These are phyloP conservation scores for Sebastes kiyomatsui DNA, from an alignment of 2,797 vertebrate species.

Conservation along the genomic window DNA sequence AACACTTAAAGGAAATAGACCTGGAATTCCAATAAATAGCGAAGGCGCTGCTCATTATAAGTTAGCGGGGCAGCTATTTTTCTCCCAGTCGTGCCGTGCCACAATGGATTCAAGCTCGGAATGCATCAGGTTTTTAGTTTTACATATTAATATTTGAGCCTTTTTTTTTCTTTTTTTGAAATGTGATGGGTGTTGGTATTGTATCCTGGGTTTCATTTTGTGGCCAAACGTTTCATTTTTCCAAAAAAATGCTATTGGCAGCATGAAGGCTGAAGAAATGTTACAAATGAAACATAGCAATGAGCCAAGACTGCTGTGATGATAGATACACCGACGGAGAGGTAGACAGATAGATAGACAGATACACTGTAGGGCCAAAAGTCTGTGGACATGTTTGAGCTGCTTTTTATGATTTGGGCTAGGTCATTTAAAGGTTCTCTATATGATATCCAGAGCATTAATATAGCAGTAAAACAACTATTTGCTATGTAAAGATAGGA, in stretches of 20 bases:
- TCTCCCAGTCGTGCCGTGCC: constrained; percentile 24
- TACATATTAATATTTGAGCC: constrained; percentile 39
- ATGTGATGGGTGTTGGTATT: not conserved
- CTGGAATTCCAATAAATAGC: constrained; percentile 62
- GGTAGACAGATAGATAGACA: not conserved
- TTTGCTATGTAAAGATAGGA: too few relatives aligned
- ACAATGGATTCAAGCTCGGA: constrained; percentile 10
- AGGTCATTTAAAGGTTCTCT: not conserved
- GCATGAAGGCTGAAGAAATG: not conserved
- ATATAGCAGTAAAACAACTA: too few relatives aligned
- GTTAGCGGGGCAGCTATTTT: constrained; percentile 47
- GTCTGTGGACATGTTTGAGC: not conserved
- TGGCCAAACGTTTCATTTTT: constrained; percentile 27
- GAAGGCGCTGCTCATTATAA: constrained; percentile 55
- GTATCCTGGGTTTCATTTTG: constrained; percentile 17
- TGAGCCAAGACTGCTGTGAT: not conserved
- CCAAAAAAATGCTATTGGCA: not conserved
- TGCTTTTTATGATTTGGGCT: not conserved
- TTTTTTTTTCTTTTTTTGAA: not conserved
- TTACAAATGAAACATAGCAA: constrained; percentile 11
- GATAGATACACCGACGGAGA: not conserved
- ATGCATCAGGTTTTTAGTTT: constrained; percentile 33
- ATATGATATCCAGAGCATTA: too few relatives aligned
- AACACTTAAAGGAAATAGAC: constrained; percentile 70
- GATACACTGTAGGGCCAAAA: too few relatives aligned